Percentiles rank a stretch among this genome's conserved stretches.
These are phyloP conservation scores for Drosophila obscura DNA, from an alignment of 1,140 invertebrate genomes.

Conservation along the genomic window DNA sequence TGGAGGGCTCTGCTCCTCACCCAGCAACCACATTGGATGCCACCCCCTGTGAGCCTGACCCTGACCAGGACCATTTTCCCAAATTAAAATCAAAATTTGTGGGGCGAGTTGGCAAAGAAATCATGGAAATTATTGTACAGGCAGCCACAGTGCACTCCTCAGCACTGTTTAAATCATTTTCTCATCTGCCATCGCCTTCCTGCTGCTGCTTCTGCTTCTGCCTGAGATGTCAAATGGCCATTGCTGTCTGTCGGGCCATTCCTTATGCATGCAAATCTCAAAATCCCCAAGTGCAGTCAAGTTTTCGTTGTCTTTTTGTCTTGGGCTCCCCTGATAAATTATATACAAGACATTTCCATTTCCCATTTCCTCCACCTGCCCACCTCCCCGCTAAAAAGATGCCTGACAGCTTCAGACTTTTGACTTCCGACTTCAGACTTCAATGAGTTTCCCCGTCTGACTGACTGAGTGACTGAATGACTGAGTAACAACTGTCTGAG, in stretches of 20 bases:
- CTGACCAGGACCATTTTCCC: too few relatives aligned
- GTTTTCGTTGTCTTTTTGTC: constrained; percentile 1
- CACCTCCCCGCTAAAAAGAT: not conserved
- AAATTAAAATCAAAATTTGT: too few relatives aligned
- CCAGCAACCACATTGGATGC: too few relatives aligned
- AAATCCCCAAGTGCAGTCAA: constrained; percentile 54
- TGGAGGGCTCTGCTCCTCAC: too few relatives aligned
- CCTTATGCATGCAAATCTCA: constrained; percentile 70
- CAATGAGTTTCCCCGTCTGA: constrained; percentile 2
- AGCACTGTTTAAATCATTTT: too few relatives aligned
- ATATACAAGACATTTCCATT: constrained; percentile 61
- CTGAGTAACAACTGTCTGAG: constrained; percentile 5
- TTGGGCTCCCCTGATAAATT: constrained; percentile 28
- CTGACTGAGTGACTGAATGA: constrained; percentile 30
- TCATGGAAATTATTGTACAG: too few relatives aligned
- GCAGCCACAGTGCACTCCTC: too few relatives aligned
- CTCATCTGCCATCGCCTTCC: constrained; percentile 2
- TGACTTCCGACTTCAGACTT: constrained; percentile 12
- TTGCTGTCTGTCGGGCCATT: constrained; percentile 6
- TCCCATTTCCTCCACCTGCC: constrained; percentile 10
- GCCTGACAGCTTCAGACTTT: constrained; percentile 43
- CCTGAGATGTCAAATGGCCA: constrained; percentile 26
- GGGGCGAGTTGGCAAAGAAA: too few relatives aligned
- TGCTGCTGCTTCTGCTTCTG: constrained; percentile 4
- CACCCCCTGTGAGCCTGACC: too few relatives aligned